Percentiles rank a stretch among this genome's conserved stretches.
These are phyloP conservation scores for Hypsopygia costalis DNA, from an alignment of 2,888 invertebrate genomes.

Conservation along the genomic window DNA sequence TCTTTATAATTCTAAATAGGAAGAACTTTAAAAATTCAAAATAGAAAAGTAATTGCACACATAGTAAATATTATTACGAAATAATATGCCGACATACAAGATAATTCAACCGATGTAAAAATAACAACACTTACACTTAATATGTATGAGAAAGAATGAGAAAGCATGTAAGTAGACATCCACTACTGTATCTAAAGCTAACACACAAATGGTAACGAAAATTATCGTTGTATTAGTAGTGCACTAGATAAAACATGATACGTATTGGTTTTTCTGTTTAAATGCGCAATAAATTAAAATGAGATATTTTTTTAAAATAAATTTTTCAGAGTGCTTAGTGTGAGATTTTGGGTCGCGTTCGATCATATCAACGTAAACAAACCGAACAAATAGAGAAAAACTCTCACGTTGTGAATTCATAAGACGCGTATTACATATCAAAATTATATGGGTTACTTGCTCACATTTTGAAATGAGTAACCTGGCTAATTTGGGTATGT, in stretches of 20 bases:
- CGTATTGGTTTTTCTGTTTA: not conserved
- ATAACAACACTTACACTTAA: not conserved
- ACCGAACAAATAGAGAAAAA: too few species aligned
- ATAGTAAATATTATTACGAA: constrained; percentile 54
- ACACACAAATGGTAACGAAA: not conserved
- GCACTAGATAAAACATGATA: too few species aligned
- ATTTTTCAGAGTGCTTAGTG: too few species aligned
- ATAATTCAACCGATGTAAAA: constrained; percentile 19
- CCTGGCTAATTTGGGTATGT: too few species aligned
- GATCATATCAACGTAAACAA: too few species aligned
- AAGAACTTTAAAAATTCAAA: constrained; percentile 67
- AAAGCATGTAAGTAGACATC: too few species aligned
- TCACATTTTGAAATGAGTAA: too few species aligned
- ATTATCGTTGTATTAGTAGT: not conserved
- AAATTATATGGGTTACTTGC: too few species aligned
- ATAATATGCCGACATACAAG: constrained; percentile 30
- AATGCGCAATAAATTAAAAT: not conserved
- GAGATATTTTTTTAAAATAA: constrained; percentile 1
- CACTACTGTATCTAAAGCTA: not conserved
- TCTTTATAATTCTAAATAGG: constrained; percentile 64
- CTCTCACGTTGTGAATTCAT: too few species aligned
- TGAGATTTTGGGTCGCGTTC: too few species aligned
- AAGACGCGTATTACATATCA: too few species aligned
- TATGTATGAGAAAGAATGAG: too few species aligned
- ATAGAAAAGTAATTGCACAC: constrained; percentile 73